Evolutionary conservation across 2,888 invertebrate species (phyloP).

Genomic region (Labia minor): DNA sequence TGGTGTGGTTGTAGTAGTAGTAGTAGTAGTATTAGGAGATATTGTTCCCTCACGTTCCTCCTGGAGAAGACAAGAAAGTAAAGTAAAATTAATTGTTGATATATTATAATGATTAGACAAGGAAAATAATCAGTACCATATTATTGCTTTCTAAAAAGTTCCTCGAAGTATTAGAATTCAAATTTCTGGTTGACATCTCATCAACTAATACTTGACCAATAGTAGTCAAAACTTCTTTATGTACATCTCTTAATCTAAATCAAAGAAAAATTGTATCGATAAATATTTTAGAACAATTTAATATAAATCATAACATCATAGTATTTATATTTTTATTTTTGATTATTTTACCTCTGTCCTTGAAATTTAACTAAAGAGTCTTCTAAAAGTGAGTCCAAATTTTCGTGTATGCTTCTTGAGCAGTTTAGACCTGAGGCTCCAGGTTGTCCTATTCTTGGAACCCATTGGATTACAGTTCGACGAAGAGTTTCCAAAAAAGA

Average conservation of each 20-base stretch:
- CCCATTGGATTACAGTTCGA: conserved; percentile 39
- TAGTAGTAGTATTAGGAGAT: background rate
- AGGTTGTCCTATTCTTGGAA: conserved; percentile 25
- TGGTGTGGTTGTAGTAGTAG: background rate
- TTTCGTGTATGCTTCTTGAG: conserved; percentile 32
- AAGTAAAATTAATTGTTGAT: too few relatives aligned
- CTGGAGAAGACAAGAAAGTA: background rate
- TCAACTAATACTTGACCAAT: conserved; percentile 26
- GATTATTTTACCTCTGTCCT: conserved; percentile 39
- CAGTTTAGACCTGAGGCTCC: background rate
- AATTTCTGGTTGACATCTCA: background rate
- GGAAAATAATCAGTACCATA: background rate
- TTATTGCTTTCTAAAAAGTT: background rate
- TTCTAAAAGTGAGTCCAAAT: conserved; percentile 37
- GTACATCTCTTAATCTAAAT: conserved; percentile 27
- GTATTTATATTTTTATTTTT: too few relatives aligned
- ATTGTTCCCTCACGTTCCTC: background rate
- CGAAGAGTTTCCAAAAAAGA: conserved; percentile 43
- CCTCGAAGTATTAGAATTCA: background rate
- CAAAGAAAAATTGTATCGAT: too few relatives aligned
- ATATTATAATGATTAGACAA: too few relatives aligned
- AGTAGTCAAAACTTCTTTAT: conserved; percentile 26
- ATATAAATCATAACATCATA: too few relatives aligned
- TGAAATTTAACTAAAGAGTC: conserved; percentile 37
- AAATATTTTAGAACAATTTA: too few relatives aligned